Evolutionary conservation across 2,113 vertebrate genomes (phyloP).

Genomic region (Pseudopodoces humilis): DNA sequence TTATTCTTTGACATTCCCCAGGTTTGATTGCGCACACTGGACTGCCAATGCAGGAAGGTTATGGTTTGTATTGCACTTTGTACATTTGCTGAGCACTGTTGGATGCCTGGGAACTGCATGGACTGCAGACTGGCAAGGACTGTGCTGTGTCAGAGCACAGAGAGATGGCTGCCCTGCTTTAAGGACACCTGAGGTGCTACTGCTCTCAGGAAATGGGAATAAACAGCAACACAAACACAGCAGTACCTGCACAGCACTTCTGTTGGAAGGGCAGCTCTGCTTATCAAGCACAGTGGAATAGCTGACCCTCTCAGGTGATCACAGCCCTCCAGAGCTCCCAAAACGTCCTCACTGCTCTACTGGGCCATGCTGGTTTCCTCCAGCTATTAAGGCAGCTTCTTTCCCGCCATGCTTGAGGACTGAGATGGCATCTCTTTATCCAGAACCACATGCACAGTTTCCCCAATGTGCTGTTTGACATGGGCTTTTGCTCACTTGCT

Average conservation of each 20-base stretch:
- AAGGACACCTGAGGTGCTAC: not conserved
- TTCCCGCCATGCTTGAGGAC: accelerated
- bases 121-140: not conserved
- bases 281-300: not conserved
- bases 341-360: not conserved
- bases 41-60: not conserved
- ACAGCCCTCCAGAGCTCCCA: not conserved
- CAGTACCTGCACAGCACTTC: not conserved
- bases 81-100: not conserved
- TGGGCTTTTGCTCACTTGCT: not conserved
- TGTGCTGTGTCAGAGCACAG: not conserved
- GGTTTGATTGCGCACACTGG: not conserved
- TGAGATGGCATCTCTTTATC: not conserved
- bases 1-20: not conserved
- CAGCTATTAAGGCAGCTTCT: not conserved
- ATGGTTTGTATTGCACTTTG: not conserved
- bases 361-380: not conserved
- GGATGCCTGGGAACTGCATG: not conserved
- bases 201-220: not conserved
- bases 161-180: not conserved
- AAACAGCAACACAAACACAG: accelerated
- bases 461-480: not conserved
- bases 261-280: not conserved
- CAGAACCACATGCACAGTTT: not conserved
- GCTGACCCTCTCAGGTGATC: not conserved